phyloP scores from a whole-genome alignment of 1,140 invertebrate species.

The Leucophenga varia region DNA sequence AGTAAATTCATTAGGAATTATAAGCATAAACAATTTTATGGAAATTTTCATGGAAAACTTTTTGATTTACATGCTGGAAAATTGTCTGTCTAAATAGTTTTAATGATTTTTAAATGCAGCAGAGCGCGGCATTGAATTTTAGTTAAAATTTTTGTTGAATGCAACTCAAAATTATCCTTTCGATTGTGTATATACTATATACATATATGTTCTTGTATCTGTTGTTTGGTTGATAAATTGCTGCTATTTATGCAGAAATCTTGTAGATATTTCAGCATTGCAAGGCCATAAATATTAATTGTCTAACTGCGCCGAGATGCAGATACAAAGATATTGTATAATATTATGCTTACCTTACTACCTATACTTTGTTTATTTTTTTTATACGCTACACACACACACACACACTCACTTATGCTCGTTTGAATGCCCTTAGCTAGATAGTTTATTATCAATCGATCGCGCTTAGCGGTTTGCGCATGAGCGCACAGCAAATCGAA shows the following conservation, averaged over 20 bases:
- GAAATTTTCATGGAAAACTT: constrained; percentile 20
- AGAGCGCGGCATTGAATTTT: constrained; percentile 26
- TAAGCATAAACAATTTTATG: constrained; percentile 28
- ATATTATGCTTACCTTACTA: too few species aligned
- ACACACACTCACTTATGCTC: too few species aligned
- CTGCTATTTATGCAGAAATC: constrained; percentile 47
- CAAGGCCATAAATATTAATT: constrained; percentile 54
- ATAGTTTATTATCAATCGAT: too few species aligned
- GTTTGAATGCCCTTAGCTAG: too few species aligned
- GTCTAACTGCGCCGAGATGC: constrained; percentile 22
- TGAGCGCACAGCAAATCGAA: too few species aligned
- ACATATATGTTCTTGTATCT: too few species aligned
- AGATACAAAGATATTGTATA: too few species aligned
- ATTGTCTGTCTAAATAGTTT: not conserved
- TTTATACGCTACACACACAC: too few species aligned
- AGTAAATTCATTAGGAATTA: constrained; percentile 38
- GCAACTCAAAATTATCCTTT: constrained; percentile 50
- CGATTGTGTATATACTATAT: constrained; percentile 37
- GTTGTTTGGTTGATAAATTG: constrained; percentile 52
- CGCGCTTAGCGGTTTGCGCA: too few species aligned
- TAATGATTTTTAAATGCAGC: too few species aligned
- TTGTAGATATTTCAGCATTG: constrained; percentile 48
- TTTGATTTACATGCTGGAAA: constrained; percentile 11
- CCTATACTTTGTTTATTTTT: too few species aligned
- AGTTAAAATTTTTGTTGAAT: constrained; percentile 46